Base-by-base conservation (phyloP, 2,888 invertebrate species). In the Oxyteleia sp. region DNA sequence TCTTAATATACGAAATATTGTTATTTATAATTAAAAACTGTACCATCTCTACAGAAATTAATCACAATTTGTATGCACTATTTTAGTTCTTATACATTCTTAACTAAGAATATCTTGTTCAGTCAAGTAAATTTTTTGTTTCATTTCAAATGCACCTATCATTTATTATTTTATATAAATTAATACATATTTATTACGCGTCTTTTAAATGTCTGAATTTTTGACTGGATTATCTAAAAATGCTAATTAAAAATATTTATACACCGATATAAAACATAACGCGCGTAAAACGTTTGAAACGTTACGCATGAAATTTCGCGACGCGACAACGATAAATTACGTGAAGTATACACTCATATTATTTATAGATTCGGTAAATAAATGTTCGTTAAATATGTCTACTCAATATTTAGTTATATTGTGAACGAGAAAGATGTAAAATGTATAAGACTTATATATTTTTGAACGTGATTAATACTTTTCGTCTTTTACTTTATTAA, bases 311-410 rank as follows among this genome's bases (percentile, higher is more conserved):
- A 55, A 61, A 59, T 51, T 51, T 72, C 43, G 7, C 51, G 51
- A 41, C 23, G 51, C 61, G 72, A 61, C 71, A 15, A 59, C 72
- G 51, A 72, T 72, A 72, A 72, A 72, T 72, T 49, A 20, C 26
- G n/a, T 32, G 29, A 26, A 72, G 61, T 61, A 61, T 51, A 61
- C 29, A 51, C 61, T 72, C 15, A 13, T 18, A 29, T 72, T 72
- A 72, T 72, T 72, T 72, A 72, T 72, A 61, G 61, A 61, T 61
- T 51, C 35, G 23, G 29, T 72, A 43, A 72, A 72, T 72, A 72
- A 38, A 61, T 20, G 51, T 51, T 49, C 38, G 32, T 51, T 72
- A 51, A 71, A 59, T 72, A 26, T 13, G 57, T 57, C 35, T 47
- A n/a, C 69, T 47, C 57, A n/a, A 69, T 45, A 57, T 47, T 55